Evolutionary conservation across 2,797 vertebrate species (phyloP).

Genomic region (Acipenser oxyrinchus): DNA sequence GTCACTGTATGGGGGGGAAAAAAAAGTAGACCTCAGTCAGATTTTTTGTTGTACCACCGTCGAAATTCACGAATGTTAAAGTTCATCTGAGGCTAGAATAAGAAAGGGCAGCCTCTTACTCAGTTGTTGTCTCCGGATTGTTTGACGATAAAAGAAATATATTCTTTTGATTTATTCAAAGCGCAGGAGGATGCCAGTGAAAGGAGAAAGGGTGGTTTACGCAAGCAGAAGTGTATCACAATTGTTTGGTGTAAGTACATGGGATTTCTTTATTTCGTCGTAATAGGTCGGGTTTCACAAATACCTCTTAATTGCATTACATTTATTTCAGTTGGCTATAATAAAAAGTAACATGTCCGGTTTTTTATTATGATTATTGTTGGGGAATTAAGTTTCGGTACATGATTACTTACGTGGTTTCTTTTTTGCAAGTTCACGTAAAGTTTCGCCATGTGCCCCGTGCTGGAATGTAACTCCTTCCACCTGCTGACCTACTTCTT

Average conservation of each 20-base stretch:
- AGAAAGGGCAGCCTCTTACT: not conserved
- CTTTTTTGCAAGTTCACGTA: too few species aligned
- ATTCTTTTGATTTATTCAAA: conserved; percentile 16
- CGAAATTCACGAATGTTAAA: conserved; percentile 27
- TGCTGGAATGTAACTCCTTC: too few species aligned
- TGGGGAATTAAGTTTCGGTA: too few species aligned
- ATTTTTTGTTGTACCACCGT: conserved; percentile 13
- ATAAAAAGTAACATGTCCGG: not conserved
- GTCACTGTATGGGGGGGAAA: not conserved
- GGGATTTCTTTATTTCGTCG: too few species aligned
- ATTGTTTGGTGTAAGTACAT: conserved; percentile 47
- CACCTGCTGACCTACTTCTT: too few species aligned
- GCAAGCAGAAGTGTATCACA: conserved; percentile 38
- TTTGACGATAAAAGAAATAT: conserved; percentile 6
- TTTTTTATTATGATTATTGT: too few species aligned
- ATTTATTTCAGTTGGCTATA: conserved; percentile 3
- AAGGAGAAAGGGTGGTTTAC: conserved; percentile 47
- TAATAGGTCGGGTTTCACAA: too few species aligned
- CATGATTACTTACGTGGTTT: too few species aligned
- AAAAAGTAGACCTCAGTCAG: not conserved
- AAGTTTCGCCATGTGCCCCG: too few species aligned
- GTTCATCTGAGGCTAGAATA: conserved; percentile 5
- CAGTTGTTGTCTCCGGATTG: conserved; percentile 9
- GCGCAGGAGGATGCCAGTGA: conserved; percentile 50
- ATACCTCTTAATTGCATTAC: too few species aligned